These are phyloP conservation scores for Machaerirhynchus nigripectus DNA, from an alignment of 2,113 vertebrate genomes.

Conservation along the genomic window DNA sequence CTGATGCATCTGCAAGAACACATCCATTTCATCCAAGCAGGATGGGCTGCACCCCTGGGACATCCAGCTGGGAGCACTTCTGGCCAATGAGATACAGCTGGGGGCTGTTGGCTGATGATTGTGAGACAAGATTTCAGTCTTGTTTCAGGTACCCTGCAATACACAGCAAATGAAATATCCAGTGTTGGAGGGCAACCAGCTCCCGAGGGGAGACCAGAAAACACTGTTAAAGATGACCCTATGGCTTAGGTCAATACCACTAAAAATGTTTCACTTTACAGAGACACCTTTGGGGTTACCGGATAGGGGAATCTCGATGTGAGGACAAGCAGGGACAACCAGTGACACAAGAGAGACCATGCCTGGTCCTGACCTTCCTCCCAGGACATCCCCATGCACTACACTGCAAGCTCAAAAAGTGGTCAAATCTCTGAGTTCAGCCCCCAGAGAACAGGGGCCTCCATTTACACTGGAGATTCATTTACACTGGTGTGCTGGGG, in stretches of 20 bases:
- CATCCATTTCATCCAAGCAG: not conserved
- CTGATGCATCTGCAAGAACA: not conserved
- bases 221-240: not conserved
- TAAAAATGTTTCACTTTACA: not conserved
- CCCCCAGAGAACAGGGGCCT: rapidly evolving
- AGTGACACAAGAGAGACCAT: not conserved
- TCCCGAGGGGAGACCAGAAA: not conserved
- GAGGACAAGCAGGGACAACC: not conserved
- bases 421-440: not conserved
- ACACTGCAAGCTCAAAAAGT: not conserved
- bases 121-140: not conserved
- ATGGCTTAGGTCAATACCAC: not conserved
- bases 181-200: not conserved
- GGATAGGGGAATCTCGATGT: not conserved
- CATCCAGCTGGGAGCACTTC: not conserved
- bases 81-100: not conserved
- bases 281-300: not conserved
- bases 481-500: not conserved
- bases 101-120: not conserved
- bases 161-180: not conserved
- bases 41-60: not conserved
- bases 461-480: not conserved
- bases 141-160: not conserved
- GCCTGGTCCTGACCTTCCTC: not conserved
- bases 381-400: too few species aligned